Conservation (phyloP, 2,113 vertebrate species). For the Heterocephalus glaber region DNA sequence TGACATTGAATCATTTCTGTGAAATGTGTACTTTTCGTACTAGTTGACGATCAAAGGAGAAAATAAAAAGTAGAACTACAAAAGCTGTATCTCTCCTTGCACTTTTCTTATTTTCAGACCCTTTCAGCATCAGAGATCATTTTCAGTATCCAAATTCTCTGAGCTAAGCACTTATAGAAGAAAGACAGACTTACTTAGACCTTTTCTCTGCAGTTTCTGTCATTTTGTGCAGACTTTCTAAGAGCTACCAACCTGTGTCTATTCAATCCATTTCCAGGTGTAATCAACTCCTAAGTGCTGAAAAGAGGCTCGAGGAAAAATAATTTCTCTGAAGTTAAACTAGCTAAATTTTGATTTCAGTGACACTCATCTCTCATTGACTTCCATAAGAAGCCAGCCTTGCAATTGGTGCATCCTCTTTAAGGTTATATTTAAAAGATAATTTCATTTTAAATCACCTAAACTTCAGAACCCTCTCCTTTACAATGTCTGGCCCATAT, state of each 20-base stretch:
- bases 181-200: conserved; percentile 40
- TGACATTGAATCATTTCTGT: conserved; percentile 63
- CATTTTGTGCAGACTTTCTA: conserved; percentile 64
- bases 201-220: conserved; percentile 46
- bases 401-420: conserved; percentile 17
- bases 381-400: conserved; percentile 11
- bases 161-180: conserved; percentile 49
- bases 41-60: conserved; percentile 76
- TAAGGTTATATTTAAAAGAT: conserved; percentile 58
- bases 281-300: conserved; percentile 62
- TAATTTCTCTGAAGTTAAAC: conserved; percentile 66
- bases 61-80: conserved; percentile 59
- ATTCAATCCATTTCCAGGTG: conserved; percentile 60
- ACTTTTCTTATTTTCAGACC: conserved; percentile 62
- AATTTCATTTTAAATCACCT: conserved; percentile 64
- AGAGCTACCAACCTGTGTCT: conserved; percentile 67
- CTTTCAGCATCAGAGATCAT: conserved; percentile 58
- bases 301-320: conserved; percentile 45
- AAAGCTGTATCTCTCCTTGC: conserved; percentile 40
- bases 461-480: conserved; percentile 67
- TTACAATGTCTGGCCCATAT: conserved; percentile 54
- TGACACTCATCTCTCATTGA: conserved; percentile 29
- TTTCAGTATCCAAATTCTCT: conserved; percentile 68
- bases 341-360: conserved; percentile 55
- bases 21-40: conserved; percentile 65